phyloP scores from a whole-genome alignment of 2,888 invertebrate genomes.

The Hirtodrosophila cameraria region DNA sequence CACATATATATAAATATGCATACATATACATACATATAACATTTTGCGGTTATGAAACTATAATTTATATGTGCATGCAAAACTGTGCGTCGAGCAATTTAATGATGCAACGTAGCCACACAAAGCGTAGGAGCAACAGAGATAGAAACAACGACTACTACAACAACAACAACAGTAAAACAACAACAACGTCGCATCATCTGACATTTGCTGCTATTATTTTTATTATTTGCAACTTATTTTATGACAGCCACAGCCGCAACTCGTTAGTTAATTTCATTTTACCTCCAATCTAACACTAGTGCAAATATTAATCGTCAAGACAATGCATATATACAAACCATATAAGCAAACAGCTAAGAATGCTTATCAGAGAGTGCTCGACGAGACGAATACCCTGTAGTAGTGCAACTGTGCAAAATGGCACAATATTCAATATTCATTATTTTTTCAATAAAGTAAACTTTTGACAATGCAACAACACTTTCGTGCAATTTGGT shows the following conservation, averaged over 20 bases:
- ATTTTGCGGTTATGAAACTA: conserved; percentile 55
- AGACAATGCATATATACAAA: conserved; percentile 38
- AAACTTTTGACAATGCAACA: too few species aligned
- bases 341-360: too few species aligned
- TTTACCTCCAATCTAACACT: conserved; percentile 53
- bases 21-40: conserved; percentile 20
- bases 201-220: conserved; percentile 56
- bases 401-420: too few species aligned
- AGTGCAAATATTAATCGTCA: conserved; percentile 42
- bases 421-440: too few species aligned
- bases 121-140: conserved; percentile 15
- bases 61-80: conserved; percentile 70
- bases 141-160: conserved; percentile 13
- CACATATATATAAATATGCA: neutral
- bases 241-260: conserved; percentile 50
- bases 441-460: too few species aligned
- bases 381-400: too few species aligned
- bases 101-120: conserved; percentile 55
- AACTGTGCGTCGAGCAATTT: conserved; percentile 47
- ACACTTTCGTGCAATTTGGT: too few species aligned
- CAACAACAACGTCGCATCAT: conserved; percentile 32
- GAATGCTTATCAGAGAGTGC: too few species aligned
- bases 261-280: conserved; percentile 67
- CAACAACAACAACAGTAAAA: conserved; percentile 3
- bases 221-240: conserved; percentile 70